A percentile compares a stretch with the other conserved stretches of the same genome.
Conservation (phyloP, 1,140 invertebrate species). For the Galendromus occidentalis region DNA sequence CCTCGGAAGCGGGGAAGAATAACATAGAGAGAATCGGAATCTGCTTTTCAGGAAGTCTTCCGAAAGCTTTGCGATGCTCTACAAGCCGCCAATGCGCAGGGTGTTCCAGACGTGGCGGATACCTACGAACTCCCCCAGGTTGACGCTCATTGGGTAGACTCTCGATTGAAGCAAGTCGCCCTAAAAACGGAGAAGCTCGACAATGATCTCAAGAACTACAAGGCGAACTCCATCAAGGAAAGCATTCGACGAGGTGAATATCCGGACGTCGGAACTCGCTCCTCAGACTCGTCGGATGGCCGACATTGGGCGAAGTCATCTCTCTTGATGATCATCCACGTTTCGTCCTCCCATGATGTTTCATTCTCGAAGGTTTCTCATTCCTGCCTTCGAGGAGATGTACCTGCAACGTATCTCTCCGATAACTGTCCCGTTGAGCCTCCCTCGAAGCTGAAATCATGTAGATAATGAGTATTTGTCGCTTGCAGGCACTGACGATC, state of each 20-base stretch:
- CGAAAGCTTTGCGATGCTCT: conserved; percentile 59
- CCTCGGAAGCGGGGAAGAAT: too few species aligned
- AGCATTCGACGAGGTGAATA: conserved; percentile 31
- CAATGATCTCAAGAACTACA: conserved; percentile 95
- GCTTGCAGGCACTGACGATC: conserved; percentile 43
- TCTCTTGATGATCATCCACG: too few species aligned
- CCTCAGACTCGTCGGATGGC: too few species aligned
- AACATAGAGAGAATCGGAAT: too few species aligned
- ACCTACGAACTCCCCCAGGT: conserved; percentile 52
- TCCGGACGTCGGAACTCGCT: too few species aligned
- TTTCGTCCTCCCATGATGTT: too few species aligned
- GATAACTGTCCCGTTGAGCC: too few species aligned
- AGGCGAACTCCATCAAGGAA: conserved; percentile 83
- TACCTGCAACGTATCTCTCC: too few species aligned
- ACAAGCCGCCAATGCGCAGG: conserved; percentile 21
- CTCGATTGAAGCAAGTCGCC: conserved; percentile 75
- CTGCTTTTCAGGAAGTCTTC: conserved; percentile 60
- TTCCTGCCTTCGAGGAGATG: too few species aligned
- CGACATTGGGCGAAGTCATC: too few species aligned
- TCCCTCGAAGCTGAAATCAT: too few species aligned
- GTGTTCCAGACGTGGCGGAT: conserved; percentile 47
- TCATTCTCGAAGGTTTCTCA: too few species aligned
- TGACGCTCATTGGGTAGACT: conserved; percentile 77
- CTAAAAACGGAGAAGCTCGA: conserved; percentile 90
- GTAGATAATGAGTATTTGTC: background rate